Conservation (phyloP, 1,140 invertebrate species). For the Eriosoma lanigerum region DNA sequence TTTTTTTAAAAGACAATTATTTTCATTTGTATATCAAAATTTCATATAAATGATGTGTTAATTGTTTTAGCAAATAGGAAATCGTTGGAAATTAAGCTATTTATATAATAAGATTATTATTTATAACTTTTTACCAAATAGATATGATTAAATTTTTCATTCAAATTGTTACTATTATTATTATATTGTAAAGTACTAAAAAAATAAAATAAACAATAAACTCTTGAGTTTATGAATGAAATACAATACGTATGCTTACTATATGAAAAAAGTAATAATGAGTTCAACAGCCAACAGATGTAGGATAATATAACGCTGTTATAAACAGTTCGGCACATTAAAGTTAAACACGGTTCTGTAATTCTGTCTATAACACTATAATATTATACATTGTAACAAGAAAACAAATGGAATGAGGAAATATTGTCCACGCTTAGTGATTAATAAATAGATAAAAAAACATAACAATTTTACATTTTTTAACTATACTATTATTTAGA, state of each 20-base stretch:
- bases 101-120: too few relatives aligned
- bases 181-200: too few relatives aligned
- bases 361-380: not conserved
- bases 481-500: not conserved
- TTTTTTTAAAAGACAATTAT: too few relatives aligned
- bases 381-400: not conserved
- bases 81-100: too few relatives aligned
- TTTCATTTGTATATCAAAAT: too few relatives aligned
- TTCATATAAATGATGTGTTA: too few relatives aligned
- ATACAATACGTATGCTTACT: not conserved
- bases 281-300: not conserved
- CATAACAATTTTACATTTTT: not conserved
- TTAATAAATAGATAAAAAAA: slow-evolving; percentile 15
- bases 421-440: slow-evolving; percentile 3
- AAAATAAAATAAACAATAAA: not conserved
- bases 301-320: not conserved
- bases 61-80: too few relatives aligned
- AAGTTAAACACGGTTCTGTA: not conserved
- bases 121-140: too few relatives aligned
- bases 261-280: too few relatives aligned
- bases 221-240: not conserved
- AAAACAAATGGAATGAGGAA: slow-evolving; percentile 32
- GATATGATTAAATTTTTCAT: too few relatives aligned
- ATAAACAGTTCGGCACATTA: not conserved
- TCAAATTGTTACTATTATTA: too few relatives aligned